phyloP scores from a whole-genome alignment of 2,888 invertebrate species.

The Horisme vitalbata region DNA sequence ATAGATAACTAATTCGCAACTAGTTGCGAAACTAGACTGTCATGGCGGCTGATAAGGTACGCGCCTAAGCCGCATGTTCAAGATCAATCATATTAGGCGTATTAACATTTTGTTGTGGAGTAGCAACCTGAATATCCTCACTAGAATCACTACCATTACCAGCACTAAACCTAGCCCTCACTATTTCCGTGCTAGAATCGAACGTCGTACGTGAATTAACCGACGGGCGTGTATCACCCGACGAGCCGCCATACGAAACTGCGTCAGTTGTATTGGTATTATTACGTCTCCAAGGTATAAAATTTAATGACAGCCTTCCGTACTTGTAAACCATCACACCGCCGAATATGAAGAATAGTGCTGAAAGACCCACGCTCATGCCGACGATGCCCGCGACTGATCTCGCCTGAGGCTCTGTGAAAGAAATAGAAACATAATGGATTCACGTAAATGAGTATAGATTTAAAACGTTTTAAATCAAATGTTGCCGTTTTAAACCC shows the following conservation, averaged over 20 bases:
- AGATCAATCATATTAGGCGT: no score
- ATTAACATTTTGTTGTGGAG: slow-evolving; percentile 2
- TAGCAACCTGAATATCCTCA: neutral
- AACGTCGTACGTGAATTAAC: neutral
- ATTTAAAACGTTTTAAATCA: no score
- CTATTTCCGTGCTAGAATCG: neutral
- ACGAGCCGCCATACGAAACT: no score
- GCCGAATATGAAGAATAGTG: slow-evolving; percentile 42
- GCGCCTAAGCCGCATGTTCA: no score
- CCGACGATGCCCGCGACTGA: slow-evolving; percentile 58
- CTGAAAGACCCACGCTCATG: slow-evolving; percentile 45
- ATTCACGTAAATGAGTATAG: no score
- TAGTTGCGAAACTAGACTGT: no score
- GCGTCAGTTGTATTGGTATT: slow-evolving; percentile 3
- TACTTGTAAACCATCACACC: slow-evolving; percentile 48
- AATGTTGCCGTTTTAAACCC: no score
- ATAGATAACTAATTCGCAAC: no score
- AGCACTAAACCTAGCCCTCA: slow-evolving; percentile 7
- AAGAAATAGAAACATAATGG: slow-evolving; percentile 8
- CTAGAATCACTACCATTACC: slow-evolving; percentile 7
- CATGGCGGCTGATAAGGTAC: no score
- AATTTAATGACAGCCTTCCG: slow-evolving; percentile 18
- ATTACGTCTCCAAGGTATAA: slow-evolving; percentile 14
- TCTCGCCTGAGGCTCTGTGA: slow-evolving; percentile 28
- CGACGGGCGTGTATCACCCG: neutral